These are phyloP conservation scores for Palaemon carinicauda DNA, from an alignment of 1,140 invertebrate genomes.

Conservation along the genomic window DNA sequence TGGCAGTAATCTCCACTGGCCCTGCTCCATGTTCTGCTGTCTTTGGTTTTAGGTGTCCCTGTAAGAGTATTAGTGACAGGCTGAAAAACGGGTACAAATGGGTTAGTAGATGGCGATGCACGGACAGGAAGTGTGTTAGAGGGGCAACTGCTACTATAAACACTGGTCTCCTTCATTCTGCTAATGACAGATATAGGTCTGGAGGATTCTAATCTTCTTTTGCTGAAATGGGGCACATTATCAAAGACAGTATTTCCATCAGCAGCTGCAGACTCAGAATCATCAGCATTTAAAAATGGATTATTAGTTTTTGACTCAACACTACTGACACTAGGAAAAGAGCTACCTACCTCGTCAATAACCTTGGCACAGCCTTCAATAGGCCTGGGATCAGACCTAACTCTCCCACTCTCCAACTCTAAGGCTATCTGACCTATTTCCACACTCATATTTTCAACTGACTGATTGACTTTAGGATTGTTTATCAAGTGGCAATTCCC, in stretches of 20 bases:
- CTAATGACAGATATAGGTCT: conserved; percentile 14
- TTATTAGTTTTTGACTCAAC: neutral
- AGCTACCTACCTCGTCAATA: neutral
- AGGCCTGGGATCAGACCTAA: too few species aligned
- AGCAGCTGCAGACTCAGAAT: neutral
- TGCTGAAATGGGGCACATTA: neutral
- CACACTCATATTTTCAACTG: too few species aligned
- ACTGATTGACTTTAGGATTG: too few species aligned
- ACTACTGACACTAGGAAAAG: neutral
- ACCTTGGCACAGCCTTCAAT: too few species aligned
- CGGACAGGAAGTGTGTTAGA: conserved; percentile 17
- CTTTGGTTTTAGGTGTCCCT: neutral
- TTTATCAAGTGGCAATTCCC: too few species aligned
- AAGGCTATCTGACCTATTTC: too few species aligned
- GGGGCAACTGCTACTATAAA: conserved; percentile 23
- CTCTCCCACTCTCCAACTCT: too few species aligned
- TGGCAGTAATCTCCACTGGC: neutral
- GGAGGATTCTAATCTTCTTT: conserved; percentile 6
- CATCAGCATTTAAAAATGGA: neutral
- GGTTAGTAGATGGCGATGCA: conserved; percentile 39
- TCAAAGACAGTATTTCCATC: neutral
- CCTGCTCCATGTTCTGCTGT: neutral
- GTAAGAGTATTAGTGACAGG: conserved; percentile 31
- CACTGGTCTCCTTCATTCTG: neutral
- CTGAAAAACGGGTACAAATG: conserved; percentile 28